phyloP scores from a whole-genome alignment of 1,140 invertebrate genomes.

The Brachionus plicatilis region DNA sequence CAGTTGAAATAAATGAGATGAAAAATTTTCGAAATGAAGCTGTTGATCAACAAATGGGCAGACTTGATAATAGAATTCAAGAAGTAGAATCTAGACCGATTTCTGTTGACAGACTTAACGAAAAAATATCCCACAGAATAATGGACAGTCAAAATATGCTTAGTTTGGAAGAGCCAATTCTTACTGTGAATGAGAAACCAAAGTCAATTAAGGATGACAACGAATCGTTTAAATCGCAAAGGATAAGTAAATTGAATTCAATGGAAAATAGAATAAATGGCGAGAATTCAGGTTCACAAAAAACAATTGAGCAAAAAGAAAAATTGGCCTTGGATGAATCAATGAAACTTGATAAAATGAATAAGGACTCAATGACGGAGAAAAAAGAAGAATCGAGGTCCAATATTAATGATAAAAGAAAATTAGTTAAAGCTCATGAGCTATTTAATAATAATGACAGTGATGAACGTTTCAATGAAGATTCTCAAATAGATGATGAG shows the following conservation, averaged over 20 bases:
- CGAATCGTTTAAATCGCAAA: neutral
- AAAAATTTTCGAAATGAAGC: neutral
- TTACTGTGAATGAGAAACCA: neutral
- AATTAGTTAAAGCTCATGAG: neutral
- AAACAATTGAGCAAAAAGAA: neutral
- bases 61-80: neutral
- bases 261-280: neutral
- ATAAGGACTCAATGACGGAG: neutral
- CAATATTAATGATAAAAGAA: neutral
- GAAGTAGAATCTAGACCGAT: neutral
- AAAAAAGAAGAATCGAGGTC: neutral
- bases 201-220: neutral
- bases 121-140: neutral
- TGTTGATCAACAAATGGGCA: neutral
- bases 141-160: neutral
- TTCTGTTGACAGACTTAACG: neutral
- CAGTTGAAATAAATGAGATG: neutral
- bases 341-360: neutral
- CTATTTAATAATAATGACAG: neutral
- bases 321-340: neutral
- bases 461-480: neutral
- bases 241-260: neutral
- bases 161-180: neutral
- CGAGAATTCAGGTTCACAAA: neutral
- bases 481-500: neutral